Conservation (phyloP, 2,888 invertebrate genomes). For the Blera fallax region DNA sequence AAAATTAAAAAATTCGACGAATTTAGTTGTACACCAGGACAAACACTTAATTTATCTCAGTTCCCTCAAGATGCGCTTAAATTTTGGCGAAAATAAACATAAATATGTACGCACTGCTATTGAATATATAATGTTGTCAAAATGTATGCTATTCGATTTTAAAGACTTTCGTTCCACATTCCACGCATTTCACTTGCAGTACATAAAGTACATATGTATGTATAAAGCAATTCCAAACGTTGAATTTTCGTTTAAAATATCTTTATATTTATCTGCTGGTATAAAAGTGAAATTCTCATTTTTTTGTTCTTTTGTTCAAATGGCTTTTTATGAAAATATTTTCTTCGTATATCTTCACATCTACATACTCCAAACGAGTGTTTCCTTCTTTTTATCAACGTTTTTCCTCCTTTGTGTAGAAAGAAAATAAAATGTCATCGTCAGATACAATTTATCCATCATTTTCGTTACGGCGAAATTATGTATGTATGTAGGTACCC, state of each 20-base stretch:
- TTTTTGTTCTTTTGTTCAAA: background rate
- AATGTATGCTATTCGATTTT: background rate
- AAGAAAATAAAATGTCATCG: conserved; percentile 35
- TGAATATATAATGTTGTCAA: too few relatives aligned
- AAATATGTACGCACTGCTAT: too few relatives aligned
- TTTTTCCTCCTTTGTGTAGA: background rate
- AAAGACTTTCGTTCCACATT: background rate
- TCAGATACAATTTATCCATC: conserved; percentile 39
- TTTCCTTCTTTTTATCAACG: conserved; percentile 4
- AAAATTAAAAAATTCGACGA: too few relatives aligned
- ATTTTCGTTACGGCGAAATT: conserved; percentile 7
- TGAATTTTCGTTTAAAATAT: background rate
- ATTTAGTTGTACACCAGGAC: too few relatives aligned
- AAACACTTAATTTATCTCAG: too few relatives aligned
- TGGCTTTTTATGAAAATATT: background rate
- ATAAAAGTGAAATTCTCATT: background rate
- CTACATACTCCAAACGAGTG: background rate
- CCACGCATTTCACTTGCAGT: background rate
- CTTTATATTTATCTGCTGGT: background rate
- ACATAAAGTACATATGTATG: too few relatives aligned
- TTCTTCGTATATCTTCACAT: background rate
- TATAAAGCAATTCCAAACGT: background rate
- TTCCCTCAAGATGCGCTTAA: too few relatives aligned
- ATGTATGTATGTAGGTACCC: background rate
- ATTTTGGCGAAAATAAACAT: too few relatives aligned